These are phyloP conservation scores for Neodiprion fabricii DNA, from an alignment of 1,140 invertebrate genomes.

Conservation along the genomic window DNA sequence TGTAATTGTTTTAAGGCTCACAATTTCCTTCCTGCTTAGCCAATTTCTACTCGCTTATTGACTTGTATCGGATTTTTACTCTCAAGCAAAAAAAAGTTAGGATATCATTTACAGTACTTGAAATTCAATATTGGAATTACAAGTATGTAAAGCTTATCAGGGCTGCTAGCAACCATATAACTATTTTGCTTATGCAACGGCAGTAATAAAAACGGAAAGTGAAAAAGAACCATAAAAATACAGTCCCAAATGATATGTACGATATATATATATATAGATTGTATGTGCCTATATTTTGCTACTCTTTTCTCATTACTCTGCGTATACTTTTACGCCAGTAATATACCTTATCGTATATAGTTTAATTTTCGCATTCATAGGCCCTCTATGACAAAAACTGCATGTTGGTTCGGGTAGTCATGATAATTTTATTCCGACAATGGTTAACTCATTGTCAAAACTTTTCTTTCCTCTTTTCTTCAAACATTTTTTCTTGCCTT, in stretches of 20 bases:
- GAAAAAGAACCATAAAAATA: not conserved
- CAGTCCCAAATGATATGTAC: not conserved
- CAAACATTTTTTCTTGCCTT: too few relatives aligned
- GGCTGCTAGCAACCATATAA: not conserved
- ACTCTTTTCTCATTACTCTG: not conserved
- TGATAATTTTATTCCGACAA: too few relatives aligned
- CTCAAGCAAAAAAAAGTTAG: not conserved
- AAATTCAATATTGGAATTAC: slow-evolving; percentile 6
- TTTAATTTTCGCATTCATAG: too few relatives aligned
- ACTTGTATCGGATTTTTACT: not conserved
- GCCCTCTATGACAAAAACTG: too few relatives aligned
- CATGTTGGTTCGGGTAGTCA: too few relatives aligned
- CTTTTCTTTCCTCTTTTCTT: too few relatives aligned
- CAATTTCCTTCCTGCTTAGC: not conserved
- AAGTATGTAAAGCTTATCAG: not conserved
- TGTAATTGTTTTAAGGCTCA: slow-evolving; percentile 7
- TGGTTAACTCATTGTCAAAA: too few relatives aligned
- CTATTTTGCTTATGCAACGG: not conserved
- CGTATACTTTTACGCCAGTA: too few relatives aligned
- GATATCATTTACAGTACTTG: too few relatives aligned
- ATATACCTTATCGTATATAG: too few relatives aligned
- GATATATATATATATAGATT: not conserved
- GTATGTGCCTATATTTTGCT: not conserved
- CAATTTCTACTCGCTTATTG: not conserved
- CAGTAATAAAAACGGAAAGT: not conserved